A percentile compares a stretch with the other conserved stretches of the same genome.
Conservation (phyloP, 1,140 invertebrate genomes). For the Drosophila hydei region DNA sequence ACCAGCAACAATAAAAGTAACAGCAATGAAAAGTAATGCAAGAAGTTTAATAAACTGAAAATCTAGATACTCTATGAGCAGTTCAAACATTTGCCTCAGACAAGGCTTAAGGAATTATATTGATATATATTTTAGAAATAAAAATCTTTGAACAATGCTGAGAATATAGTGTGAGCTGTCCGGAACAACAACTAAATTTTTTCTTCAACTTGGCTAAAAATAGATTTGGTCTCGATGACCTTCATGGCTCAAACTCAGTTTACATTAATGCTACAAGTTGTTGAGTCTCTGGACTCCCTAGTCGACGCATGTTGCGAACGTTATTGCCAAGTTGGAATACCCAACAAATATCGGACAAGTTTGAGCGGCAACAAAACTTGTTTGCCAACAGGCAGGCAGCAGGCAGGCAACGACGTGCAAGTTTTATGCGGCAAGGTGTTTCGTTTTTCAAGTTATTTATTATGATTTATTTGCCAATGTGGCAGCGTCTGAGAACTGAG, state of each 20-base stretch:
- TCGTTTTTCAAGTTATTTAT: conserved; percentile 83
- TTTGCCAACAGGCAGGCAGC: conserved; percentile 30
- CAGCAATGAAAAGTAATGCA: conserved; percentile 5
- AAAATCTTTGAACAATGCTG: no score
- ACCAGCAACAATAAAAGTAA: conserved; percentile 26
- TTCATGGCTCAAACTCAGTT: not conserved
- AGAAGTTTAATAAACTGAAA: not conserved
- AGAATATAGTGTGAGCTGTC: no score
- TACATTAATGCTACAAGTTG: not conserved
- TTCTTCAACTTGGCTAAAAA: no score
- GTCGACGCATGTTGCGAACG: conserved; percentile 10
- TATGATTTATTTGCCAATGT: conserved; percentile 83
- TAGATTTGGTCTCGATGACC: no score
- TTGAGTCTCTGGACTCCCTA: not conserved
- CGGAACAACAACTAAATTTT: no score
- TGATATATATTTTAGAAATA: no score
- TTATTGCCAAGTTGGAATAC: conserved; percentile 10
- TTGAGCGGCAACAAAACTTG: conserved; percentile 33
- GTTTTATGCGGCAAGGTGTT: conserved; percentile 80
- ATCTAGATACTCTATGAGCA: conserved; percentile 17
- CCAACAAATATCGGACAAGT: conserved; percentile 15
- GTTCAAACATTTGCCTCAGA: no score
- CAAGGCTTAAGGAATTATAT: no score
- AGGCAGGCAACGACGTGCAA: conserved; percentile 59
- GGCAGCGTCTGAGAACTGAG: conserved; percentile 59